Conservation (phyloP, 2,888 invertebrate genomes). For the Heliconius aoede region DNA sequence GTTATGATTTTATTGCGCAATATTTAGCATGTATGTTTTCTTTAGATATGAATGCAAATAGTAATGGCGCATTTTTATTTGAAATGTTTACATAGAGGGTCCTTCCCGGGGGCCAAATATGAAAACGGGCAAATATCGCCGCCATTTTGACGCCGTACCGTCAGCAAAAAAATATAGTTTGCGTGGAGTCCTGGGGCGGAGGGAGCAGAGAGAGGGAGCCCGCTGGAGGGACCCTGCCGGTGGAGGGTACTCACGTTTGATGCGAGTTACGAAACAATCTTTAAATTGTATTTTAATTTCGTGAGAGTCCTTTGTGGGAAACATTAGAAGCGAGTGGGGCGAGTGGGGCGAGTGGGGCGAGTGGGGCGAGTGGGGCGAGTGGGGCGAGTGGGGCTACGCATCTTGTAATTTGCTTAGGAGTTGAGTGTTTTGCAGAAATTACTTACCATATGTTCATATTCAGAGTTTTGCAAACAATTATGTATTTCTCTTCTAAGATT, state of each 20-base stretch:
- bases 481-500: too few relatives aligned
- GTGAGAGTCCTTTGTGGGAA: constrained; percentile 35
- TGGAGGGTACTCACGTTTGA: constrained; percentile 32
- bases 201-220: neutral
- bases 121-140: constrained; percentile 65
- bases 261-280: constrained; percentile 22
- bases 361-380: too few relatives aligned
- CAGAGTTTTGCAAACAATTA: neutral
- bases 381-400: constrained; percentile 4
- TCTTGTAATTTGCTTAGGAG: constrained; percentile 15
- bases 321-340: constrained; percentile 19
- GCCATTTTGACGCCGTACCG: constrained; percentile 77
- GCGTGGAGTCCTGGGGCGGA: constrained; percentile 22
- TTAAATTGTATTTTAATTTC: constrained; percentile 43
- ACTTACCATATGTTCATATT: constrained; percentile 17
- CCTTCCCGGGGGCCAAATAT: constrained; percentile 53
- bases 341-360: too few relatives aligned
- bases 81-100: constrained; percentile 82
- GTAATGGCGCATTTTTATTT: constrained; percentile 83
- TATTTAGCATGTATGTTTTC: constrained; percentile 83
- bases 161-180: constrained; percentile 65
- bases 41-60: constrained; percentile 84
- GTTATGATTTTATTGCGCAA: constrained; percentile 64
- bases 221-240: constrained; percentile 45
- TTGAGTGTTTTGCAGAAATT: constrained; percentile 13